phyloP scores from a whole-genome alignment of 1,140 invertebrate genomes.

The Sesamia nonagrioides region DNA sequence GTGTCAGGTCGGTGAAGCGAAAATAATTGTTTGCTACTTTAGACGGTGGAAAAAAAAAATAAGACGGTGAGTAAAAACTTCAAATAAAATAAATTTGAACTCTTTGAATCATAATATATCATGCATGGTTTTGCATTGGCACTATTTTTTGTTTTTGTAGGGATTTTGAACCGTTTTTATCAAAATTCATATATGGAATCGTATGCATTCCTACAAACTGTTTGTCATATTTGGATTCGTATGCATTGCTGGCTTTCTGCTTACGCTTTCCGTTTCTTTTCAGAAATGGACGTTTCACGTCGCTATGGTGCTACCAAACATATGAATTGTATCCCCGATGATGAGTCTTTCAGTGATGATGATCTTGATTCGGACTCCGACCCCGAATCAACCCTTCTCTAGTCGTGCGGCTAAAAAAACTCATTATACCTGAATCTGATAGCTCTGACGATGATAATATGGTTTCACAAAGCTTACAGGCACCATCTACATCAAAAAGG shows the following conservation, averaged over 20 bases:
- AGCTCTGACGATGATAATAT: slow-evolving; percentile 20
- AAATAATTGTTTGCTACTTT: not conserved
- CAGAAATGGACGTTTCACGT: not conserved
- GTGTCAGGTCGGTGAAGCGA: not conserved
- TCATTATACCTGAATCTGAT: slow-evolving; percentile 27
- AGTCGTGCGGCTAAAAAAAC: not conserved
- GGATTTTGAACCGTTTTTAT: too few relatives aligned
- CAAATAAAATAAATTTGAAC: not conserved
- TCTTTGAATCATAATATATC: slow-evolving; percentile 1
- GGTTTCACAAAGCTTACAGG: not conserved
- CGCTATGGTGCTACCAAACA: too few relatives aligned
- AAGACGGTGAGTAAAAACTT: not conserved
- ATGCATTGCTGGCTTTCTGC: not conserved
- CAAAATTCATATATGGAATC: too few relatives aligned
- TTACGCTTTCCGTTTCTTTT: too few relatives aligned
- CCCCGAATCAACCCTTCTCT: slow-evolving; percentile 4
- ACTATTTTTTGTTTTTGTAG: too few relatives aligned
- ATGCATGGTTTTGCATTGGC: not conserved
- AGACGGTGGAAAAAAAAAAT: not conserved
- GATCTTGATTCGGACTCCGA: slow-evolving; percentile 21
- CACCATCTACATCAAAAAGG: not conserved
- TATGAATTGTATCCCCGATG: not conserved
- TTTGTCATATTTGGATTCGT: not conserved
- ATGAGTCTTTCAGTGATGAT: not conserved
- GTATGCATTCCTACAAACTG: too few relatives aligned